These are phyloP conservation scores for Ormyrus pomaceus DNA, from an alignment of 2,888 invertebrate species.

Conservation along the genomic window DNA sequence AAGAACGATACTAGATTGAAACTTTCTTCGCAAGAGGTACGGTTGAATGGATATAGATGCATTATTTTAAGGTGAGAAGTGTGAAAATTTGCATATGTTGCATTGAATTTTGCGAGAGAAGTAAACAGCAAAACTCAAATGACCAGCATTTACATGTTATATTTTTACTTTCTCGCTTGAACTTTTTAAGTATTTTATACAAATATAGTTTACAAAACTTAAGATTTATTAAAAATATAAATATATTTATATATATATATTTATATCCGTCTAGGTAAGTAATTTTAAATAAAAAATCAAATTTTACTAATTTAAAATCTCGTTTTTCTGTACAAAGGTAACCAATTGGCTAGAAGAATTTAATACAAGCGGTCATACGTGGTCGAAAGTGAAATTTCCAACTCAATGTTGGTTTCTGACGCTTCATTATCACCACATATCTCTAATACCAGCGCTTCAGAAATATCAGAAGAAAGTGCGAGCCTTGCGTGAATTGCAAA, in stretches of 20 bases:
- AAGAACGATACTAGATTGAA: constrained; percentile 90
- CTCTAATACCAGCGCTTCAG: constrained; percentile 91
- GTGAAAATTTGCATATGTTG: background rate
- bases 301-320: no score
- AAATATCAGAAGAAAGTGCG: constrained; percentile 87
- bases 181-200: background rate
- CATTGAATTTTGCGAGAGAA: no score
- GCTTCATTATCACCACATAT: constrained; percentile 94
- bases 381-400: constrained; percentile 92
- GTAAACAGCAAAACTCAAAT: no score
- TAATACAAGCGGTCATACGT: constrained; percentile 79
- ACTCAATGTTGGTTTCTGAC: constrained; percentile 99
- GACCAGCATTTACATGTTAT: background rate
- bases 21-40: constrained; percentile 86
- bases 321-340: constrained; percentile 64
- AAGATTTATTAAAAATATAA: background rate
- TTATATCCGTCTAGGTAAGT: no score
- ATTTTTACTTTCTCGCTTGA: background rate
- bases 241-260: background rate
- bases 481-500: constrained; percentile 90
- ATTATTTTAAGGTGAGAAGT: background rate
- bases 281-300: no score
- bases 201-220: no score
- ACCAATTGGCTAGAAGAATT: constrained; percentile 84
- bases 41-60: no score